Evolutionary conservation across 2,888 invertebrate genomes (phyloP), one percentile per base, ranked within the genome.

Genomic region (Mimumesa dahlbomi): DNA sequence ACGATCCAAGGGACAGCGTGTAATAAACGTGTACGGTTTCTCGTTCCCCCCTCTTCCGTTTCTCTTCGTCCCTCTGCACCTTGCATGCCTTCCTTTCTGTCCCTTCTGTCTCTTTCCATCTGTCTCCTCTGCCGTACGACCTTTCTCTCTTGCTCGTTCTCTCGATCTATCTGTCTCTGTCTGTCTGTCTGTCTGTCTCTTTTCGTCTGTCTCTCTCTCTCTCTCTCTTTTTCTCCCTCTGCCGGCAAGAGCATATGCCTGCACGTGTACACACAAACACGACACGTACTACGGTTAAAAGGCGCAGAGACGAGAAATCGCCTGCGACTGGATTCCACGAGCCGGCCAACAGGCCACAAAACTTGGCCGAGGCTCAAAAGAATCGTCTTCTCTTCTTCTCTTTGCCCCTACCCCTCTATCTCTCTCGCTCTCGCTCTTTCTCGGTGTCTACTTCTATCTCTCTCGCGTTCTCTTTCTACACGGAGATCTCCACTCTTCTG

Each of bases 341-440:
- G 80, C 72, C 81, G 73, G 73, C 80, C 74, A 69, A 61, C 72
- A 79, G 79, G 77, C 81, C 81, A 79, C 82, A 78, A 84, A 84
- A 85, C 84, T 85, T 85, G 85, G 85, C 85, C 77, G 78, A 69
- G 69, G 72, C 81, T 85, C 85, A 83, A 82, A 82, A 84, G 82
- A 84, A 83, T 84, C 83, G 80, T 64, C 57, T 74, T 58, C 62
- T 75, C 75, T 59, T 53, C 64, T 56, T n/a, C 19, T 13, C 34
- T 19, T 45, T 36, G 38, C 14, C 18, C 48, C 19, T 45, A 25
- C 1, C 34, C 4, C n/a, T 29, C 6, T 22, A 13, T 2, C 13
- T 31, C 18, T 9, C 34, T 22, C 25, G 13, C 36, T 13, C 7
- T 25, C 14, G 42, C 54, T 22, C 49, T 58, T 64, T 58, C 36